phyloP scores from a whole-genome alignment of 2,888 invertebrate genomes.

The Sclerodermus sp. region DNA sequence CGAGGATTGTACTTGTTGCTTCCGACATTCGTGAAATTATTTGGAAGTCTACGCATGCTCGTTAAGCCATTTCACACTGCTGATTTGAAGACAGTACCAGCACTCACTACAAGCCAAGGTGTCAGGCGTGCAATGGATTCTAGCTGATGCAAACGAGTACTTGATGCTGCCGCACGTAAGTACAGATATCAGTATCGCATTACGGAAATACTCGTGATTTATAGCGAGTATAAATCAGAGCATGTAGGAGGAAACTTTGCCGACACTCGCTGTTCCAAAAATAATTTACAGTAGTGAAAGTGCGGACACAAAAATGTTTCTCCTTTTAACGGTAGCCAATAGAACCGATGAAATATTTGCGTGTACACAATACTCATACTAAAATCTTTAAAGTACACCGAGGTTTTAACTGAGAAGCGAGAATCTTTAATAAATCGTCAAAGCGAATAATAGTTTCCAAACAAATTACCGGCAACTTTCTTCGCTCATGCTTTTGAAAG shows the following conservation, averaged over 20 bases:
- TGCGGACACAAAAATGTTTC: no score
- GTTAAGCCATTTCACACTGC: no score
- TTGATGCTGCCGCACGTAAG: constrained; percentile 9
- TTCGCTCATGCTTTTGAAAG: no score
- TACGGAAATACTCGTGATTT: constrained; percentile 40
- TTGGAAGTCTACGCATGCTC: constrained; percentile 20
- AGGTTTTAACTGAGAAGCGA: constrained; percentile 20
- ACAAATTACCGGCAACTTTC: no score
- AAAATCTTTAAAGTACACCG: no score
- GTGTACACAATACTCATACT: no score
- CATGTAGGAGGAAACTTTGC: constrained; percentile 38
- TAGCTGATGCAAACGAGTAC: background rate
- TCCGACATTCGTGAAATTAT: constrained; percentile 10
- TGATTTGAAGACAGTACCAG: no score
- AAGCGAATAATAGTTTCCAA: no score
- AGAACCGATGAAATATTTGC: no score
- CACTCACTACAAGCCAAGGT: no score
- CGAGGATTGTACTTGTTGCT: constrained; percentile 21
- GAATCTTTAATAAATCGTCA: constrained; percentile 36
- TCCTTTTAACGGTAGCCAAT: no score
- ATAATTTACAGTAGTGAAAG: constrained; percentile 42
- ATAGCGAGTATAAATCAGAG: constrained; percentile 40
- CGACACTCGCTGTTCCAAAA: constrained; percentile 40
- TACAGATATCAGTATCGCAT: constrained; percentile 42
- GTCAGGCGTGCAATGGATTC: no score